A percentile compares a stretch with the other conserved stretches of the same genome.
Conservation (phyloP, 1,140 invertebrate species). For the Lineus longissimus region DNA sequence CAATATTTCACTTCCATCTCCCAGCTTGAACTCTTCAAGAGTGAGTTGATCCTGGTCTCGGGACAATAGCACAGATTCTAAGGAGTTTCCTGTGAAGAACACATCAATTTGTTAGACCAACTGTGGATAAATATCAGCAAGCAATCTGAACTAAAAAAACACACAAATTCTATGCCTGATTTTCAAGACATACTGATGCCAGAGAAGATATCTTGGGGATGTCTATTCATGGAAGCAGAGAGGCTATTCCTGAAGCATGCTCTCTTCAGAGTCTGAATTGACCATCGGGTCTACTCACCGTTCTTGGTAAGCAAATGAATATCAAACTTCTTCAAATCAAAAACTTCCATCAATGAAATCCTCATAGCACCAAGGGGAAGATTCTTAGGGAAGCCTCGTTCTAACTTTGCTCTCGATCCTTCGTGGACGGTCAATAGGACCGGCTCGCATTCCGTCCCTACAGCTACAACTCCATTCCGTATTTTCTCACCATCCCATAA, state of each 20-base stretch:
- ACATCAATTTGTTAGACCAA: too few species aligned
- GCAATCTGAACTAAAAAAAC: too few species aligned
- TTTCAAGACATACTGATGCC: too few species aligned
- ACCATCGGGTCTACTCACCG: too few species aligned
- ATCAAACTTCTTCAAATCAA: neutral
- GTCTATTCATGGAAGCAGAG: too few species aligned
- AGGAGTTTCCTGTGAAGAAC: too few species aligned
- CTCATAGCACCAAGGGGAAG: conserved; percentile 28
- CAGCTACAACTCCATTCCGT: conserved; percentile 19
- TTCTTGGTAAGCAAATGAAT: neutral
- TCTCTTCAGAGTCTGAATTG: too few species aligned
- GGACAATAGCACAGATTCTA: neutral
- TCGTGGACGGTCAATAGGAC: conserved; percentile 32
- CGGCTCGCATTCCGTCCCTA: conserved; percentile 33
- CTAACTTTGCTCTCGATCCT: conserved; percentile 23
- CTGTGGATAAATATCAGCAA: too few species aligned
- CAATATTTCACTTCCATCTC: conserved; percentile 27
- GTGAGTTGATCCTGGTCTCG: conserved; percentile 13
- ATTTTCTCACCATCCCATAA: conserved; percentile 43
- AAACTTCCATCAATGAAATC: neutral
- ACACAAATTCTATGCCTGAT: too few species aligned
- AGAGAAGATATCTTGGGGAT: too few species aligned
- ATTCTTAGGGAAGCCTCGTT: conserved; percentile 30
- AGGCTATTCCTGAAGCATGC: too few species aligned
- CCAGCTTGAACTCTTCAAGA: conserved; percentile 22